Evolutionary conservation across 2,113 vertebrate genomes (phyloP), one percentile per base, ranked within the genome.

Genomic region (Octodon degus): DNA sequence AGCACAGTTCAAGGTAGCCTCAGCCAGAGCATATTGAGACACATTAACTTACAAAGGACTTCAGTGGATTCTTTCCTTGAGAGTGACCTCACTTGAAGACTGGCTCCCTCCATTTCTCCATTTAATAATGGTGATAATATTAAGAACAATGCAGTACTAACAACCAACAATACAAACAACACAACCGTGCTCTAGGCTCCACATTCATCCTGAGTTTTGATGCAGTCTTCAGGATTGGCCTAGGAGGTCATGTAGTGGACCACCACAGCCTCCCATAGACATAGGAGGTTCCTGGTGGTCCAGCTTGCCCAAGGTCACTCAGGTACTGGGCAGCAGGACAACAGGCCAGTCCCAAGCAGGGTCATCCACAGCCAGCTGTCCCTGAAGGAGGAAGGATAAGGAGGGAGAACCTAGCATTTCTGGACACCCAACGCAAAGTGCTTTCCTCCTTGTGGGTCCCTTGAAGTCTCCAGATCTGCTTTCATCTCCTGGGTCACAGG

Each of bases 401-500:
- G 65, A 30, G 40, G 11, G n/a, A 30, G 7, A 22, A 25, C 7
- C 12, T 20, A 27, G 3, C 74, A 20, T 40, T 70, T 89, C 47
- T 30, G n/a, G 27, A 74, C 0, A 4, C 5, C 20, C 20, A 7
- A 2, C 1, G 4, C 19, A 20, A 34, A 43, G 3, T 40, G 9
- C 16, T 53, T 86, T 53, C 43, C 30, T 62, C 34, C 37, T 63
- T 14, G 3, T 11, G 9, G 25, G n/a, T n/a, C 12, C 16, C 74
- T 30, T 0, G 0, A 77, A 9, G 34, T 67, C 24, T 34, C 82
- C 17, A 7, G 1, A 7, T 50, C 16, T 43, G 22, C 3, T n/a
- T 93, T 68, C 34, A 9, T 24, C 83, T 90, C 32, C n/a, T 86
- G 47, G 67, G 83, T 87, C 14, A 32, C 40, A 14, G 13, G 50